Conservation (phyloP, 2,888 invertebrate species). For the Harpalus rufipes region DNA sequence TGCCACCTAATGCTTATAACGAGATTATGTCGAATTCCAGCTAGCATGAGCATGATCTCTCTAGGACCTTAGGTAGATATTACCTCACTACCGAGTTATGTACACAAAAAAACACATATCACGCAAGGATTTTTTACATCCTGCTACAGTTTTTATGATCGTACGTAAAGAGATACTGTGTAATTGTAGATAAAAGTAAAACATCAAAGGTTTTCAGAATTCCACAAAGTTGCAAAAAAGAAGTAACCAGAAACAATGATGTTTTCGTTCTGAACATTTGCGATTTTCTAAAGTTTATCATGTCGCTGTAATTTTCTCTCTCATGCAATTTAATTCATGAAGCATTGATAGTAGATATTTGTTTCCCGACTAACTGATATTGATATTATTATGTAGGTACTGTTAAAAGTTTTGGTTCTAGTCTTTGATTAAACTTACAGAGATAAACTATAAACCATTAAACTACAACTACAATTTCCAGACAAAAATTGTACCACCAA, state of each 20-base stretch:
- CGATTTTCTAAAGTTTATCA: too few relatives aligned
- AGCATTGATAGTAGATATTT: too few relatives aligned
- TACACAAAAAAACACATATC: neutral
- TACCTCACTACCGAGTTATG: neutral
- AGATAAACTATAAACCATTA: too few relatives aligned
- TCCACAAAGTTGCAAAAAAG: neutral
- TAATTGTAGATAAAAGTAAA: neutral
- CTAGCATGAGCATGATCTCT: neutral
- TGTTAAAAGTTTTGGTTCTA: too few relatives aligned
- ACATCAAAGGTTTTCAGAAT: neutral
- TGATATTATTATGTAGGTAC: too few relatives aligned
- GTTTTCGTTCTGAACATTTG: too few relatives aligned
- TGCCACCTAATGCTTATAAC: neutral
- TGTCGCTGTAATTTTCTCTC: too few relatives aligned
- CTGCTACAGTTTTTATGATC: neutral
- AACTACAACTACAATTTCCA: too few relatives aligned
- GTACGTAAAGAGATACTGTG: neutral
- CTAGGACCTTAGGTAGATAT: neutral
- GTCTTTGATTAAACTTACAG: too few relatives aligned
- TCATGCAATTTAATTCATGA: too few relatives aligned
- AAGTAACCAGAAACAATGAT: neutral
- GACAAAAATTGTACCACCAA: too few relatives aligned
- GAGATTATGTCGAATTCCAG: neutral
- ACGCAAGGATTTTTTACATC: neutral
- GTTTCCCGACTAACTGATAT: too few relatives aligned